phyloP scores from a whole-genome alignment of 1,140 invertebrate genomes.

The Drosophila arizonae region DNA sequence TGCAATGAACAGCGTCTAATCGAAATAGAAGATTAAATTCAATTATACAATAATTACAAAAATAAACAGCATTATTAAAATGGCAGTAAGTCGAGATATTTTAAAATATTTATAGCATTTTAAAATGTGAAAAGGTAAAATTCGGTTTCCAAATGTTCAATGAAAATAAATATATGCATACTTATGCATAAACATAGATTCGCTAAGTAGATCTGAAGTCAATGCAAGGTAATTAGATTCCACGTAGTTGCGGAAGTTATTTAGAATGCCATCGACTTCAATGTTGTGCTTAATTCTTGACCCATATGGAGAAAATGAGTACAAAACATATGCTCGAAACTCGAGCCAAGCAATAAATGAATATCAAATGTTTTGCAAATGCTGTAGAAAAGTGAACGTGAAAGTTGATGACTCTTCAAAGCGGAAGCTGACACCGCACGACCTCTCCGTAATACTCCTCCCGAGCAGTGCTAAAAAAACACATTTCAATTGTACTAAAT shows the following conservation, averaged over 20 bases:
- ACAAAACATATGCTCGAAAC: slow-evolving; percentile 17
- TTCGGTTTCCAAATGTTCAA: too few species aligned
- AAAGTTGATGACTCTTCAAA: slow-evolving; percentile 34
- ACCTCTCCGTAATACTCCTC: not conserved
- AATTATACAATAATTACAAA: not conserved
- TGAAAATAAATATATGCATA: too few species aligned
- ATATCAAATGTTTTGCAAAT: slow-evolving; percentile 18
- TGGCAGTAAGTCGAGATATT: not conserved
- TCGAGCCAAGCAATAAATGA: slow-evolving; percentile 17
- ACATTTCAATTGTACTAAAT: slow-evolving; percentile 36
- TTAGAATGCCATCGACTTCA: slow-evolving; percentile 12
- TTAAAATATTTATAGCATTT: too few species aligned
- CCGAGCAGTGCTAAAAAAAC: not conserved
- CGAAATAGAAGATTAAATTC: not conserved
- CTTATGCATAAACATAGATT: not conserved
- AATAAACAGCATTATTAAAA: not conserved
- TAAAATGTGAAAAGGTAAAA: too few species aligned
- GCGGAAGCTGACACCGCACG: slow-evolving; percentile 32
- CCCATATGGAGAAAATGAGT: slow-evolving; percentile 15
- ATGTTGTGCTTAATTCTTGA: slow-evolving; percentile 26
- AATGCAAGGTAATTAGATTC: slow-evolving; percentile 14
- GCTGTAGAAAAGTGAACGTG: slow-evolving; percentile 23
- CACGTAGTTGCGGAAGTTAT: not conserved
- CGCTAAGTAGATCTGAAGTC: not conserved
- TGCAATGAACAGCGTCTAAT: slow-evolving; percentile 9